A percentile compares a stretch with the other conserved stretches of the same genome.
phyloP scores from a whole-genome alignment of 2,888 invertebrate species.

The Germaria angustata region DNA sequence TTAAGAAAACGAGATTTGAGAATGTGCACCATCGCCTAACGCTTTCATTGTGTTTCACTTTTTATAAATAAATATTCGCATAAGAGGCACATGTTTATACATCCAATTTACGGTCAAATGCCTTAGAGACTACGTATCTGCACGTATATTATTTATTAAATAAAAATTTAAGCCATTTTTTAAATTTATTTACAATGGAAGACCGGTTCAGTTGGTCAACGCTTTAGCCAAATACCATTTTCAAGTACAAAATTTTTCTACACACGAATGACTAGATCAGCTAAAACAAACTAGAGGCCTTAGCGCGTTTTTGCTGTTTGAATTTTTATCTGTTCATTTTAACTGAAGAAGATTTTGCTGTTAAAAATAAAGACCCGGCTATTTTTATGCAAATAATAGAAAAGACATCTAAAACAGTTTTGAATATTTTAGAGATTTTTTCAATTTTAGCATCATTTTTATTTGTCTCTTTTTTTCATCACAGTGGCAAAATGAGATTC shows the following conservation, averaged over 20 bases:
- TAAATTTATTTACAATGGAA: background rate
- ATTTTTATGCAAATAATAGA: constrained; percentile 50
- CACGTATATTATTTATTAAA: background rate
- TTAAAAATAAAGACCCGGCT: background rate
- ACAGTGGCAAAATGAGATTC: too few species aligned
- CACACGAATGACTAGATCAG: constrained; percentile 16
- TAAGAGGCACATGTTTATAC: background rate
- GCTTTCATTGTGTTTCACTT: background rate
- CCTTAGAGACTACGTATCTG: background rate
- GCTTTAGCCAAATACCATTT: background rate
- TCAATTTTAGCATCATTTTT: background rate
- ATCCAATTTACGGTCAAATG: background rate
- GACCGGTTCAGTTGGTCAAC: constrained; percentile 6
- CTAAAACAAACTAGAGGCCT: background rate
- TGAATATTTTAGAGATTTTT: background rate
- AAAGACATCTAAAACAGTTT: background rate
- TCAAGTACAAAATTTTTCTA: background rate
- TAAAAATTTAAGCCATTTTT: background rate
- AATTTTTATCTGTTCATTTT: background rate
- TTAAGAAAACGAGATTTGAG: too few species aligned
- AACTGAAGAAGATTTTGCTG: background rate
- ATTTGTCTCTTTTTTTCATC: too few species aligned
- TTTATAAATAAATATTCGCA: background rate
- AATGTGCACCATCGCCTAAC: background rate
- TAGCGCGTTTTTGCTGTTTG: background rate